A percentile compares a stretch with the other conserved stretches of the same genome.
Conservation (phyloP, 2,113 vertebrate species). For the Nesoenas mayeri region DNA sequence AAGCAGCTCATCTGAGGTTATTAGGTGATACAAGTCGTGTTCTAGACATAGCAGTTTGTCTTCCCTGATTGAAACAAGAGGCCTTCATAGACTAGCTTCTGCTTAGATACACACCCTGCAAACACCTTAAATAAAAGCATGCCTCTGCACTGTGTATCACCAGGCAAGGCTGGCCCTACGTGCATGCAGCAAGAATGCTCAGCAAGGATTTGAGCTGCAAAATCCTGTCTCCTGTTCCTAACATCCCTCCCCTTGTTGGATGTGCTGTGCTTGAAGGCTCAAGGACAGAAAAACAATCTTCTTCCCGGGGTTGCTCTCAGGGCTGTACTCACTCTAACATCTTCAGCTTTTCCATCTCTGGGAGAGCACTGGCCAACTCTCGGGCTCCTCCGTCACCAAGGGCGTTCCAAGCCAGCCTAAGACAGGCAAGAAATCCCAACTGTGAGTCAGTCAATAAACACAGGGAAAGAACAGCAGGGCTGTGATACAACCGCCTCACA, state of each 20-base stretch:
- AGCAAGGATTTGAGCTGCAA: background rate
- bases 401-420: slow-evolving; percentile 89
- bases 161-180: background rate
- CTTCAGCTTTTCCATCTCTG: slow-evolving; percentile 76
- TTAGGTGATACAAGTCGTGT: background rate
- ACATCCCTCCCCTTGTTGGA: fast-evolving
- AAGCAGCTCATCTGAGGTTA: background rate
- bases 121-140: background rate
- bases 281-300: background rate
- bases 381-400: slow-evolving; percentile 79
- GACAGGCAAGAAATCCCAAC: background rate
- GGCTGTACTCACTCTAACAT: slow-evolving; percentile 82
- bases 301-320: background rate
- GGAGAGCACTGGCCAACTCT: slow-evolving; percentile 76
- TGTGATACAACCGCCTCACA: background rate
- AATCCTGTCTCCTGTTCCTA: background rate
- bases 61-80: background rate
- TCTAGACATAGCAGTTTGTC: background rate
- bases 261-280: background rate
- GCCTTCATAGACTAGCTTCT: background rate
- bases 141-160: background rate
- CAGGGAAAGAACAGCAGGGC: background rate
- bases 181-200: background rate
- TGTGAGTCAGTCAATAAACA: background rate
- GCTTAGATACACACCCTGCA: background rate